These are phyloP conservation scores for Callosobruchus maculatus DNA, from an alignment of 2,888 invertebrate species.

Conservation along the genomic window DNA sequence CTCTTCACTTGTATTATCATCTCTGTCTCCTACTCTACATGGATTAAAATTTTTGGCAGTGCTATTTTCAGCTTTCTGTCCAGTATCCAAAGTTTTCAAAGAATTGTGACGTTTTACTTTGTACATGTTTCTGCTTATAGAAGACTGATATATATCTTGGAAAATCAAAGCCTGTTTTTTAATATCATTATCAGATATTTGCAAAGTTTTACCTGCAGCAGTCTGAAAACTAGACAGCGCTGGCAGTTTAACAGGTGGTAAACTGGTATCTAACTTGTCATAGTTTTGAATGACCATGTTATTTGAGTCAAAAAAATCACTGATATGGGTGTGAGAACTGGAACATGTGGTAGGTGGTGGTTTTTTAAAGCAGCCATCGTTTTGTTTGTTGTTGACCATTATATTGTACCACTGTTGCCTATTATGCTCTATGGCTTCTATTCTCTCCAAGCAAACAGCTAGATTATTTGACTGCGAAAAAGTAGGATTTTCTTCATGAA, in stretches of 20 bases:
- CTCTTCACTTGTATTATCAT: neutral
- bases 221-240: constrained; percentile 18
- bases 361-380: constrained; percentile 27
- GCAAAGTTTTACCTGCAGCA: constrained; percentile 3
- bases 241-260: constrained; percentile 5
- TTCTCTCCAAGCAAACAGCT: constrained; percentile 21
- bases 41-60: too few species aligned
- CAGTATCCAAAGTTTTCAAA: neutral
- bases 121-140: too few species aligned
- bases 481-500: constrained; percentile 14
- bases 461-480: constrained; percentile 12
- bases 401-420: constrained; percentile 13
- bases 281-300: neutral
- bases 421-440: constrained; percentile 25
- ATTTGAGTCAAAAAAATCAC: neutral
- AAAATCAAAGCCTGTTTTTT: neutral
- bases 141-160: neutral
- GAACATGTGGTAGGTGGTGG: constrained; percentile 19
- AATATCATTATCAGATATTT: neutral
- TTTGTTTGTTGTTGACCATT: constrained; percentile 6
- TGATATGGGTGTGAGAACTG: neutral
- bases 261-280: neutral
- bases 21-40: neutral
- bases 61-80: neutral
- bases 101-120: neutral